Conservation (phyloP, 2,797 vertebrate species). For the Halcyon leucocephala region DNA sequence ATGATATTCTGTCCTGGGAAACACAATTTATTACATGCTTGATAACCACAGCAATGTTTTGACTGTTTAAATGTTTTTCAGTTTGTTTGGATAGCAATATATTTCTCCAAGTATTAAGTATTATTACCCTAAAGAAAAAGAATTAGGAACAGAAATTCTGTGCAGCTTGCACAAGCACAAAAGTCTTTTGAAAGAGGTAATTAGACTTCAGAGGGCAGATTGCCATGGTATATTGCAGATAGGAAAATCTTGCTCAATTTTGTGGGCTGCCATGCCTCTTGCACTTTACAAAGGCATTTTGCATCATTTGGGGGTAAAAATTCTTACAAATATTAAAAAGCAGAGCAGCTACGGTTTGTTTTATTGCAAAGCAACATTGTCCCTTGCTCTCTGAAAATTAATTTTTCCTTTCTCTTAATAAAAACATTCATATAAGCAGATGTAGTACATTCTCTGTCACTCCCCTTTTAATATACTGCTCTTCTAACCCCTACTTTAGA, state of each 20-base stretch:
- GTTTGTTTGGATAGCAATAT: neutral
- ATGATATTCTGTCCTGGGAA: neutral
- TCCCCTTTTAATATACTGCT: neutral
- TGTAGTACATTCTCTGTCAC: neutral
- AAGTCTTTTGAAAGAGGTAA: slow-evolving; percentile 32
- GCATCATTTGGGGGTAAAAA: neutral
- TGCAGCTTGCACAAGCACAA: slow-evolving; percentile 3
- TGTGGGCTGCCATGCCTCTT: slow-evolving; percentile 20
- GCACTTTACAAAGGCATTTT: neutral
- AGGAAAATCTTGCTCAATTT: slow-evolving; percentile 42
- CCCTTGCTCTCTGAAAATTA: neutral
- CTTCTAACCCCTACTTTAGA: neutral
- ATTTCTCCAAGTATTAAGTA: neutral
- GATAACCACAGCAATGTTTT: neutral
- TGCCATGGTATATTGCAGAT: slow-evolving; percentile 12
- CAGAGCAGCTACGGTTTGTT: neutral
- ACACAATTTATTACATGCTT: neutral
- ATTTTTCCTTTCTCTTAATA: neutral
- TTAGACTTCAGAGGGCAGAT: neutral
- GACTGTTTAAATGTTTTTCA: neutral
- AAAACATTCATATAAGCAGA: neutral
- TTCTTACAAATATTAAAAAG: neutral
- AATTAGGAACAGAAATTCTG: neutral
- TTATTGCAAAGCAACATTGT: neutral
- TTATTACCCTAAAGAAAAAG: neutral